Evolutionary conservation across 2,888 invertebrate genomes (phyloP), one percentile per base, ranked within the genome.

Genomic region (Bursaphelenchus okinawaensis): DNA sequence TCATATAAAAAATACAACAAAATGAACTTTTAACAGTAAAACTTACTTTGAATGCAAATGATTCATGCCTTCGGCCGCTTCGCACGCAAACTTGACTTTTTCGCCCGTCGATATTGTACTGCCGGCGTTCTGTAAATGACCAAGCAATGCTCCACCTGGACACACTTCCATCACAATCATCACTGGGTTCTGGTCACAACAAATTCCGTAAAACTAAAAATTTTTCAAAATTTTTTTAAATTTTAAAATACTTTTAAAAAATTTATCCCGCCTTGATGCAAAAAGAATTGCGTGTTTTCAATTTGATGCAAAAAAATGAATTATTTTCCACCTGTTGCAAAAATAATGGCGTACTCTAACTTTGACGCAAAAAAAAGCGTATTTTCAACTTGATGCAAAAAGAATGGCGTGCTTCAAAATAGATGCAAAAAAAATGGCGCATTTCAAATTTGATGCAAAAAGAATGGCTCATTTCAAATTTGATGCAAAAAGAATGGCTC

Each of bases 91-190:
- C 24, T 67, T 67, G 31, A 65, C 55, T 19, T 60, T 28, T 50
- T 67, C 65, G 1, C 56, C 65, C 19, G 60, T 52, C 0, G 52
- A 23, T 29, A 66, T 67, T n/a, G 12, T 26, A n/a, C 12, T 27
- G 19, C 50, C 56, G 9, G 51, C 16, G 8, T 65, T 65, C 1
- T 51, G 40, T 3, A 78, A 66, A 64, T 76, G 75, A 4, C 52
- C 22, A 4, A 68, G 62, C 9, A 78, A 59, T 6, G 66, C 65
- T 7, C 75, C 75, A 1, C 76, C 76, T 0, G 73, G 70, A 55
- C 94, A 94, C 68, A 93, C 87, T 86, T 96, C 96, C 95, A 96
- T 96, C 29, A 96, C 93, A 80, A 96, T 94, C 93, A 96, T 94
- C 65, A 96, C 93, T 0, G 96, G 95, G 80, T 94, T 93, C 82